These are phyloP conservation scores for Pogonus chalceus DNA, from an alignment of 1,140 invertebrate genomes.

Conservation along the genomic window DNA sequence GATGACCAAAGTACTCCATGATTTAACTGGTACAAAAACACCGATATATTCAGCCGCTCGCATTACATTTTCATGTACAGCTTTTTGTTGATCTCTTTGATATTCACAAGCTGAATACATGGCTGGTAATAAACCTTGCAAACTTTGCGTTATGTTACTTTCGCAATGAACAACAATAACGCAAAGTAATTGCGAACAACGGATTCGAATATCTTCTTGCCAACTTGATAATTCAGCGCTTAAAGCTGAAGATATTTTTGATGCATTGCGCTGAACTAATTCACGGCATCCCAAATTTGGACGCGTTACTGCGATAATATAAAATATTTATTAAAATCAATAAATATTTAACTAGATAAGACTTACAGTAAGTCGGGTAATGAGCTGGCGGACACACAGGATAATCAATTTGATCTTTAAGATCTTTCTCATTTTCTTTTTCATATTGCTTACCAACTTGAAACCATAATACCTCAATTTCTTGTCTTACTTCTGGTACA, in stretches of 20 bases:
- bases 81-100: constrained; percentile 51
- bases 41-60: constrained; percentile 49
- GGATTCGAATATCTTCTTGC: constrained; percentile 56
- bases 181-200: constrained; percentile 61
- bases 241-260: constrained; percentile 54
- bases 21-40: constrained; percentile 48
- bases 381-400: constrained; percentile 42
- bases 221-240: constrained; percentile 60
- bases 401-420: constrained; percentile 65
- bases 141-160: constrained; percentile 53
- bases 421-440: constrained; percentile 64
- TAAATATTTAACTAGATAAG: background rate
- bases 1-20: constrained; percentile 40
- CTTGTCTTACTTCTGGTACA: constrained; percentile 46
- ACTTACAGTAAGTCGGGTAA: constrained; percentile 45
- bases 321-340: constrained; percentile 13
- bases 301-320: constrained; percentile 45
- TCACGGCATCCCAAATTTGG: constrained; percentile 67
- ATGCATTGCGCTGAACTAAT: constrained; percentile 56
- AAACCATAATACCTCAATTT: constrained; percentile 53
- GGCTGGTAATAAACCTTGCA: constrained; percentile 45
- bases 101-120: constrained; percentile 50
- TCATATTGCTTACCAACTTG: constrained; percentile 56
- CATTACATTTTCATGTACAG: constrained; percentile 50
- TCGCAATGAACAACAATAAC: constrained; percentile 59